Conservation (phyloP, 2,888 invertebrate species). For the Hydriomena furcata region DNA sequence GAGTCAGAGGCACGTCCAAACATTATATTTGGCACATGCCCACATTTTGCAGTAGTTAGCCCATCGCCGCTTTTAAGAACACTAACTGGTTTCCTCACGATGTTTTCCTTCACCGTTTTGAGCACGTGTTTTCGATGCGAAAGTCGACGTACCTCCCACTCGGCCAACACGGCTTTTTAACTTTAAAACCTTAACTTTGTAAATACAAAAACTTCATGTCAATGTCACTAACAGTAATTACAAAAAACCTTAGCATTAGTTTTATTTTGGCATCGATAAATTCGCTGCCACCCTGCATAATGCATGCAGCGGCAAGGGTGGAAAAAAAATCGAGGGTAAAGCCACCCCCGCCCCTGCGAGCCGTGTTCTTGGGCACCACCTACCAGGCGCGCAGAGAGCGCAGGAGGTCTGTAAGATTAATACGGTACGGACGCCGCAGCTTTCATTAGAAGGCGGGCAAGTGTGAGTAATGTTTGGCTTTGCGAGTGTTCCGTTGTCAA, state of each 20-base stretch:
- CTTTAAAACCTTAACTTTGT: no score
- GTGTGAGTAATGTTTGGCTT: conserved; percentile 28
- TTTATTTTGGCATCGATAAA: conserved; percentile 74
- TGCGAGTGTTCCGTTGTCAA: conserved; percentile 51
- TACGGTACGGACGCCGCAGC: conserved; percentile 75
- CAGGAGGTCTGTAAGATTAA: conserved; percentile 77
- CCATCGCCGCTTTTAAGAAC: no score
- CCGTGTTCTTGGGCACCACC: conserved; percentile 64
- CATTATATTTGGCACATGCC: no score
- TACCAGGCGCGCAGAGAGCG: conserved; percentile 71
- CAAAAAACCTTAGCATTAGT: conserved; percentile 46
- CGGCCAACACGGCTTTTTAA: no score
- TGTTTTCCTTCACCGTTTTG: no score
- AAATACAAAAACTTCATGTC: no score
- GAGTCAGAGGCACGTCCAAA: no score
- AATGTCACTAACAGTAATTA: conserved; percentile 7
- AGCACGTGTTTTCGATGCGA: no score
- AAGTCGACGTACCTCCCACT: no score
- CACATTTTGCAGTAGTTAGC: no score
- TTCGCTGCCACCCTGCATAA: conserved; percentile 70
- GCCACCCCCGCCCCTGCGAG: conserved; percentile 53
- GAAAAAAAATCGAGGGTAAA: conserved; percentile 66
- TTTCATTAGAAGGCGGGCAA: conserved; percentile 77
- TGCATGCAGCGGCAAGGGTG: conserved; percentile 64
- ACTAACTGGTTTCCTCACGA: no score